Percentiles rank a stretch among this genome's conserved stretches.
These are phyloP conservation scores for Mormyrus lacerda DNA, from an alignment of 2,113 vertebrate species.

Conservation along the genomic window DNA sequence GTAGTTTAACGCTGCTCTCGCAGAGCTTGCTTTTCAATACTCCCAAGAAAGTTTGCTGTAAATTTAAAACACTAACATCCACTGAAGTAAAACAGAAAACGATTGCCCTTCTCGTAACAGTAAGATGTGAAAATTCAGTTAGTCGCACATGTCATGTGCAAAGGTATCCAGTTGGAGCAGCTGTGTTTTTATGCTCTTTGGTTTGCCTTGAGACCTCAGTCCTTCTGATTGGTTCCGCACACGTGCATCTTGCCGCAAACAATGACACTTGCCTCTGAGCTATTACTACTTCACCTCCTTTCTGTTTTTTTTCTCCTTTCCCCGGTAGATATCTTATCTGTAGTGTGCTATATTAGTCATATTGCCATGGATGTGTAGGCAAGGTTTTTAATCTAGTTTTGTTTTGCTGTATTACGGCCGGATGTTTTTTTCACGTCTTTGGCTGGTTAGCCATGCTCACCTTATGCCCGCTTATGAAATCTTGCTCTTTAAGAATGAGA, in stretches of 20 bases:
- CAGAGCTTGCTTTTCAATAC: neutral
- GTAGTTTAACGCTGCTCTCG: neutral
- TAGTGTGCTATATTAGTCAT: neutral
- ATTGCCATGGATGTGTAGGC: neutral
- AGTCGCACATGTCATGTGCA: no score
- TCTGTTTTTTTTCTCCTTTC: neutral
- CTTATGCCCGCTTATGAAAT: neutral
- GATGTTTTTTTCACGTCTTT: neutral
- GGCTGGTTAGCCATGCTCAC: neutral
- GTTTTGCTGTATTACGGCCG: no score
- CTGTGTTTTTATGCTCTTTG: neutral
- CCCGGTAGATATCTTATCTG: neutral
- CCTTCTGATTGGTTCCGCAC: neutral
- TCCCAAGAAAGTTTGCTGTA: neutral
- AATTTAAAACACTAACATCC: neutral
- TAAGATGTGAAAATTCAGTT: neutral
- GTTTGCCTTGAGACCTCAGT: neutral
- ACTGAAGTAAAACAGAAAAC: neutral
- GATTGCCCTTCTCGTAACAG: neutral
- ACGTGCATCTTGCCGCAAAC: neutral
- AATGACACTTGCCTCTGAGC: conserved; percentile 1
- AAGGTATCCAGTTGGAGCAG: neutral
- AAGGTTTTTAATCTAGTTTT: neutral
- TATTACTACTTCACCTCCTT: neutral
- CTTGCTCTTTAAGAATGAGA: neutral